These are phyloP conservation scores for Netelia inedita DNA, from an alignment of 2,888 invertebrate genomes.

Conservation along the genomic window DNA sequence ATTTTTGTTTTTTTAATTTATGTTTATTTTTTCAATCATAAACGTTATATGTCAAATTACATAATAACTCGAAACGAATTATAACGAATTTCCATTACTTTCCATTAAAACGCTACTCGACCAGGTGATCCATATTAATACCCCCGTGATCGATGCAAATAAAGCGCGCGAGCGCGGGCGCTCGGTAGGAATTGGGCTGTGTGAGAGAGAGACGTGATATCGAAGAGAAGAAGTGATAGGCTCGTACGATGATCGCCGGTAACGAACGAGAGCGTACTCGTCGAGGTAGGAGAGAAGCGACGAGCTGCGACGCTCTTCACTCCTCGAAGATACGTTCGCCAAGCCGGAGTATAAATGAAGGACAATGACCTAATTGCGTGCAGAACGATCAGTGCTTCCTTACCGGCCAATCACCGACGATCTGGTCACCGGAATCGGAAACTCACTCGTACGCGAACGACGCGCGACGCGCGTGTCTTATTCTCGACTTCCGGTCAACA, in stretches of 20 bases:
- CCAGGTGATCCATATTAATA: background rate
- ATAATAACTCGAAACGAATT: background rate
- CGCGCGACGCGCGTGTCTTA: constrained; percentile 53
- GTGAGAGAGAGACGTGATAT: constrained; percentile 17
- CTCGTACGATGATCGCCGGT: constrained; percentile 14
- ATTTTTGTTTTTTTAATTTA: background rate
- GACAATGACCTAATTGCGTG: constrained; percentile 84
- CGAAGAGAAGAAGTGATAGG: constrained; percentile 43
- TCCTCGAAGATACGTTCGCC: constrained; percentile 72
- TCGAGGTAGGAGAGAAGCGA: constrained; percentile 70
- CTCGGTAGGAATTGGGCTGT: constrained; percentile 17
- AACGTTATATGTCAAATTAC: background rate
- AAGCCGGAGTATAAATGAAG: constrained; percentile 83
- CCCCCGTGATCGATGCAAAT: constrained; percentile 10
- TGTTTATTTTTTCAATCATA: background rate
- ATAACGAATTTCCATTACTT: background rate
- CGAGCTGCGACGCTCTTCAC: constrained; percentile 62
- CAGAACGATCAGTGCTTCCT: constrained; percentile 83
- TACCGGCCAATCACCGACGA: constrained; percentile 76
- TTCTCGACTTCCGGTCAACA: constrained; percentile 46
- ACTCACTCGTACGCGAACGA: constrained; percentile 57
- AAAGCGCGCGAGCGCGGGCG: background rate
- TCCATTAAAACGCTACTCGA: background rate
- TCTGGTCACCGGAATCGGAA: constrained; percentile 61
- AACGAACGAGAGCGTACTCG: background rate